phyloP scores from a whole-genome alignment of 2,797 vertebrate species.

The Hydrophis major region DNA sequence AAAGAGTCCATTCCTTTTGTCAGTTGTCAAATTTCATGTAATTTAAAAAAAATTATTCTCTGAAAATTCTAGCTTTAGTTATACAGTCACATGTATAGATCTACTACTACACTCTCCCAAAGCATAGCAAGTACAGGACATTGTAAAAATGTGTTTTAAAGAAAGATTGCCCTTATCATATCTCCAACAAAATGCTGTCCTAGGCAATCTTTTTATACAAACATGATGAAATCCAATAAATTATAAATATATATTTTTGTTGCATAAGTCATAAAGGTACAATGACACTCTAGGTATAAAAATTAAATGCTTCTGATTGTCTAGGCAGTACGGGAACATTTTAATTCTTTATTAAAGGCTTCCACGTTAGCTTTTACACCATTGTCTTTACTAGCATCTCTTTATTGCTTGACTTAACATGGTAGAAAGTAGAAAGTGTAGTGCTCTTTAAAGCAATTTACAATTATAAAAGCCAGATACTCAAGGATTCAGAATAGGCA shows the following conservation, averaged over 20 bases:
- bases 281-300: background rate
- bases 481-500: background rate
- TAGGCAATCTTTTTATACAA: background rate
- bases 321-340: background rate
- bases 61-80: background rate
- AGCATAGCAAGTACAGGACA: background rate
- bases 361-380: background rate
- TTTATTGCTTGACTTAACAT: background rate
- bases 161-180: background rate
- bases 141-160: background rate
- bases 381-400: background rate
- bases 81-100: background rate
- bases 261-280: background rate
- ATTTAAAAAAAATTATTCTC: background rate
- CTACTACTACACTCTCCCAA: background rate
- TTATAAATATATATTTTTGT: background rate
- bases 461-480: background rate
- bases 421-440: background rate
- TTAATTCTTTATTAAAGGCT: background rate
- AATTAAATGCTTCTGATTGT: background rate
- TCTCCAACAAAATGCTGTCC: background rate
- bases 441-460: background rate
- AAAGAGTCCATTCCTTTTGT: background rate
- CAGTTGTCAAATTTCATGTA: background rate
- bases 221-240: background rate